phyloP scores from a whole-genome alignment of 2,888 invertebrate genomes.

The Rhimphoctona megacephalus region DNA sequence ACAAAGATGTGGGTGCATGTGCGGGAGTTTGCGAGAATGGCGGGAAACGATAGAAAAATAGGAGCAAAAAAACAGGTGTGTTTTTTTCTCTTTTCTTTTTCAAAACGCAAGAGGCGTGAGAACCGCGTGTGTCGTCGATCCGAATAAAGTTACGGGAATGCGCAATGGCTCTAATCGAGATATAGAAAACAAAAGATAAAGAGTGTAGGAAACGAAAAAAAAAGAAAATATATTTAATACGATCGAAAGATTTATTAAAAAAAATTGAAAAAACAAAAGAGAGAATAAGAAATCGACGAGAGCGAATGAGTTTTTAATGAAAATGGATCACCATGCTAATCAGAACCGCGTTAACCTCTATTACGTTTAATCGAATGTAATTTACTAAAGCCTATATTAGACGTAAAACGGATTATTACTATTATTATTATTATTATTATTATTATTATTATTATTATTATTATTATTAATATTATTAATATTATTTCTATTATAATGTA shows the following conservation, averaged over 20 bases:
- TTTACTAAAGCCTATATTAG: constrained; percentile 81
- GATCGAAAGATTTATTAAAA: constrained; percentile 60
- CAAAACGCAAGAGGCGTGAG: constrained; percentile 69
- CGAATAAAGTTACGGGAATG: constrained; percentile 76
- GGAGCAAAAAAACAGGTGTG: constrained; percentile 55
- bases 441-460: constrained; percentile 53
- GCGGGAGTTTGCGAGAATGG: constrained; percentile 69
- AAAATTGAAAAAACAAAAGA: not conserved
- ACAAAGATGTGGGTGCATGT: constrained; percentile 73
- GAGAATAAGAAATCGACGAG: constrained; percentile 45
- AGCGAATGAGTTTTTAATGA: constrained; percentile 69
- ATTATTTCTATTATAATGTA: constrained; percentile 52
- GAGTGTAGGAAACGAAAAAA: constrained; percentile 39
- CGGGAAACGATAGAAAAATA: constrained; percentile 54
- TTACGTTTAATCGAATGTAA: constrained; percentile 84
- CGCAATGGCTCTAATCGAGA: constrained; percentile 76
- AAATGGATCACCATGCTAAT: constrained; percentile 84
- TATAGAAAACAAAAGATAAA: constrained; percentile 53
- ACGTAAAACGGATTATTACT: constrained; percentile 73
- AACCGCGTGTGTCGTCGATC: constrained; percentile 67
- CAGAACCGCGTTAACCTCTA: constrained; percentile 85
- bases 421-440: constrained; percentile 66
- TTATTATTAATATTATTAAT: constrained; percentile 44
- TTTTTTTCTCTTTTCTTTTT: constrained; percentile 26
- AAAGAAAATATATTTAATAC: constrained; percentile 17